Conservation (phyloP, 2,888 invertebrate genomes). For the Monopis laevigella region DNA sequence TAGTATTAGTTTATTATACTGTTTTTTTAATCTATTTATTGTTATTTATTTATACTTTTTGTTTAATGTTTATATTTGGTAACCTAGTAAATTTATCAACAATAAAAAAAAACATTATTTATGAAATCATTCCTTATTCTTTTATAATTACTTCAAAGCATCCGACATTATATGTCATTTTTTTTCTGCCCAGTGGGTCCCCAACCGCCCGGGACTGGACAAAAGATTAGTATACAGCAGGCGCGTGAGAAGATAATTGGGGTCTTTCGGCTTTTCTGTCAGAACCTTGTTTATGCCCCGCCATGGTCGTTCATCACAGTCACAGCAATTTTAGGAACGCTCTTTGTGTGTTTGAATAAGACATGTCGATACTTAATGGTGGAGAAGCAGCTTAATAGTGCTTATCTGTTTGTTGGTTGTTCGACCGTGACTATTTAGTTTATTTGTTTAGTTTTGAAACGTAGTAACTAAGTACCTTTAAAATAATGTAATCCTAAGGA, state of each 20-base stretch:
- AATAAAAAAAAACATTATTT: background rate
- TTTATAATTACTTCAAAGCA: conserved; percentile 1
- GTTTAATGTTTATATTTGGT: too few relatives aligned
- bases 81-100: background rate
- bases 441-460: too few relatives aligned
- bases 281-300: conserved; percentile 45
- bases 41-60: too few relatives aligned
- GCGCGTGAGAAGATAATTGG: conserved; percentile 42
- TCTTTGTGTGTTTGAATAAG: conserved; percentile 6
- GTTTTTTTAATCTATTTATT: too few relatives aligned
- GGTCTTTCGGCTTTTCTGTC: conserved; percentile 29
- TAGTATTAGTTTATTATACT: too few relatives aligned
- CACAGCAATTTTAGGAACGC: too few relatives aligned
- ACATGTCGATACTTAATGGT: conserved; percentile 6
- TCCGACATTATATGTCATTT: background rate
- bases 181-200: conserved; percentile 30
- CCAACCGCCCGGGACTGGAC: conserved; percentile 29
- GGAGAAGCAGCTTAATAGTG: background rate
- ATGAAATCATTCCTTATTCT: background rate
- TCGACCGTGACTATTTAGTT: too few relatives aligned
- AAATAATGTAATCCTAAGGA: too few relatives aligned
- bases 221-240: conserved; percentile 29
- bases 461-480: too few relatives aligned
- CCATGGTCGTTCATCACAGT: conserved; percentile 47
- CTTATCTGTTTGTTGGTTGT: too few relatives aligned